These are phyloP conservation scores for Sebastes iracundus DNA, from an alignment of 2,797 vertebrate species.

Conservation along the genomic window DNA sequence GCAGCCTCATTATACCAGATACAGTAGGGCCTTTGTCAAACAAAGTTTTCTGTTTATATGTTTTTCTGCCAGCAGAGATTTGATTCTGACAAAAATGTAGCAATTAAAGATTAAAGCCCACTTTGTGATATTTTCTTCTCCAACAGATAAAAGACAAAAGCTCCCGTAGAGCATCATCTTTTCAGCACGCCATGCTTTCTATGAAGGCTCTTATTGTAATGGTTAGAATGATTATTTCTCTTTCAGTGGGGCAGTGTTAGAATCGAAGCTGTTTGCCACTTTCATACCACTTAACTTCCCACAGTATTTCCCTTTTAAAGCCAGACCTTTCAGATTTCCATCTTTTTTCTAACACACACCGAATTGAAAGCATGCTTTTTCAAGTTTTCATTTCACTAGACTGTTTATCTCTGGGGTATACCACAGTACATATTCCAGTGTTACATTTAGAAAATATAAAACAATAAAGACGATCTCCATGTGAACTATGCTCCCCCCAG, in stretches of 20 bases:
- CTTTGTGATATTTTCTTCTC: constrained; percentile 23
- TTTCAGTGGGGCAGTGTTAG: background rate
- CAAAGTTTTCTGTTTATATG: constrained; percentile 20
- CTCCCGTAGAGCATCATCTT: background rate
- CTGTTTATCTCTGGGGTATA: background rate
- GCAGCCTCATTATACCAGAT: constrained; percentile 42
- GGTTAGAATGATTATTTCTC: constrained; percentile 15
- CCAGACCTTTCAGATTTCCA: background rate
- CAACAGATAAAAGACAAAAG: constrained; percentile 11
- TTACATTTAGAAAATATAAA: background rate
- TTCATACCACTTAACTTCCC: background rate
- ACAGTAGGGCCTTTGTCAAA: constrained; percentile 28
- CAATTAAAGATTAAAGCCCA: constrained; percentile 56
- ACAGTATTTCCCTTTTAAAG: background rate
- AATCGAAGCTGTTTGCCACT: constrained; percentile 11
- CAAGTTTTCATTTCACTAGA: background rate
- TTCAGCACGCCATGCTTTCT: background rate
- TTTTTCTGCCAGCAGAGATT: constrained; percentile 2
- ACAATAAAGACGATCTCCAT: background rate
- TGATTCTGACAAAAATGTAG: constrained; percentile 41
- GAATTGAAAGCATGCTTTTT: background rate
- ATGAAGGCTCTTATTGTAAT: background rate
- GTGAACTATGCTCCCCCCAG: background rate
- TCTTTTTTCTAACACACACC: background rate
- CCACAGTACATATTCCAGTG: background rate